Evolutionary conservation across 2,797 vertebrate genomes (phyloP).

Genomic region (Thalassophryne amazonica): DNA sequence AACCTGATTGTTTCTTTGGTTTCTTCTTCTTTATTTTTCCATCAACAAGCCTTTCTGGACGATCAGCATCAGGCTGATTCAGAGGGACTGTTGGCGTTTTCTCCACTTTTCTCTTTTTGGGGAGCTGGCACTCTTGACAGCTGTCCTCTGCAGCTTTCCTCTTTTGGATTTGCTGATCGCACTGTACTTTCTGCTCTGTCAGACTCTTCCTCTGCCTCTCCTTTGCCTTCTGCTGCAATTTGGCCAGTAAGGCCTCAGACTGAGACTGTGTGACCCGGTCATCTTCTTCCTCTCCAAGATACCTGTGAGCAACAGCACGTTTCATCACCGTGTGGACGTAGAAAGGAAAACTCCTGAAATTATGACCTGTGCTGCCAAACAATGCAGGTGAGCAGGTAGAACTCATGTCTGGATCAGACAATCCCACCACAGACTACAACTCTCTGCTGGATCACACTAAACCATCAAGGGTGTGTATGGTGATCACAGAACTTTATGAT

Average conservation of each 20-base stretch:
- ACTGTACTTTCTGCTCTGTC: constrained; percentile 10
- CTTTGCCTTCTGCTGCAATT: constrained; percentile 82
- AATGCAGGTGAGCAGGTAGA: not conserved
- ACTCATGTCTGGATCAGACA: too few species aligned
- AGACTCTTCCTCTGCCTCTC: constrained; percentile 71
- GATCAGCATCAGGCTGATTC: not conserved
- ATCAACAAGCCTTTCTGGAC: not conserved
- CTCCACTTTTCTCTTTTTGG: constrained; percentile 41
- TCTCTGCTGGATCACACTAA: too few species aligned
- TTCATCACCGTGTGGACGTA: too few species aligned
- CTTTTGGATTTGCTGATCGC: not conserved
- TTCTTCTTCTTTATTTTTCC: constrained; percentile 16
- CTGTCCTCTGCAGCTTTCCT: not conserved
- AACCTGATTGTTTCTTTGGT: constrained; percentile 32
- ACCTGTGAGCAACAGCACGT: constrained; percentile 60
- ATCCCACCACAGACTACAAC: too few species aligned
- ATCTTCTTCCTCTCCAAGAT: constrained; percentile 75
- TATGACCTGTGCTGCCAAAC: not conserved
- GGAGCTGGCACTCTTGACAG: not conserved
- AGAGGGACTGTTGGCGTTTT: not conserved
- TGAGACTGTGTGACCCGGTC: constrained; percentile 41
- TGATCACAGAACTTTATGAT: too few species aligned
- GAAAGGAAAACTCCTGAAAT: not conserved
- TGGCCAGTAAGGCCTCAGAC: constrained; percentile 78
- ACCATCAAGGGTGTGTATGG: too few species aligned